phyloP scores from a whole-genome alignment of 2,797 vertebrate genomes.

The Buphagus erythrorhynchus region DNA sequence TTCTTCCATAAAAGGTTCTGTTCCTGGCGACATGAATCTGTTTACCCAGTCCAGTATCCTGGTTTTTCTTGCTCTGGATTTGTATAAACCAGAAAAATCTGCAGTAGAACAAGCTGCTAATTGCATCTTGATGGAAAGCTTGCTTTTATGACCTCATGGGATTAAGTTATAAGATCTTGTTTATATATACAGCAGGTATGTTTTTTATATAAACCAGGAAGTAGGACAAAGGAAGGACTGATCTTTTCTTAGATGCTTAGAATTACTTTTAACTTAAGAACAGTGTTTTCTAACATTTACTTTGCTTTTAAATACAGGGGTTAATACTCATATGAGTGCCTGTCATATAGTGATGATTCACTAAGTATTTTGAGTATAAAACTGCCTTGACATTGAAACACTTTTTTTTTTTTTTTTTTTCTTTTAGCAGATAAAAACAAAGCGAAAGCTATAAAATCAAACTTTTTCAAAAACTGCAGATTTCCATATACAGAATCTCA shows the following conservation, averaged over 20 bases:
- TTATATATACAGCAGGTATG: background rate
- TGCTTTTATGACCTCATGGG: background rate
- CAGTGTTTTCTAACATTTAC: background rate
- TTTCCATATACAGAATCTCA: background rate
- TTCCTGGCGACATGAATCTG: background rate
- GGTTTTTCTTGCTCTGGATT: background rate
- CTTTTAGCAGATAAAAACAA: accelerated
- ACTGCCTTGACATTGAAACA: background rate
- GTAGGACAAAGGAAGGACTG: background rate
- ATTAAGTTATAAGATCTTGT: background rate
- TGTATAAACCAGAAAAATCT: background rate
- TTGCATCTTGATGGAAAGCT: background rate
- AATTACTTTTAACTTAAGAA: background rate
- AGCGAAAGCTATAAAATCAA: background rate
- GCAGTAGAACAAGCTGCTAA: background rate
- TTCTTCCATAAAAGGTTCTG: background rate
- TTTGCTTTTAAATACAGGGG: background rate
- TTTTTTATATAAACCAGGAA: background rate
- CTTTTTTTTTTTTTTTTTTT: background rate
- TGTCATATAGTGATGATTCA: background rate
- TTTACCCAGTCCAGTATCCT: background rate
- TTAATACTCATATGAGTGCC: background rate
- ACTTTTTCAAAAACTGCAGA: background rate
- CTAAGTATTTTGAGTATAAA: background rate
- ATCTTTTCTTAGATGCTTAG: background rate